Evolutionary conservation across 2,113 vertebrate genomes (phyloP).

Genomic region (Halcyon malimbica): DNA sequence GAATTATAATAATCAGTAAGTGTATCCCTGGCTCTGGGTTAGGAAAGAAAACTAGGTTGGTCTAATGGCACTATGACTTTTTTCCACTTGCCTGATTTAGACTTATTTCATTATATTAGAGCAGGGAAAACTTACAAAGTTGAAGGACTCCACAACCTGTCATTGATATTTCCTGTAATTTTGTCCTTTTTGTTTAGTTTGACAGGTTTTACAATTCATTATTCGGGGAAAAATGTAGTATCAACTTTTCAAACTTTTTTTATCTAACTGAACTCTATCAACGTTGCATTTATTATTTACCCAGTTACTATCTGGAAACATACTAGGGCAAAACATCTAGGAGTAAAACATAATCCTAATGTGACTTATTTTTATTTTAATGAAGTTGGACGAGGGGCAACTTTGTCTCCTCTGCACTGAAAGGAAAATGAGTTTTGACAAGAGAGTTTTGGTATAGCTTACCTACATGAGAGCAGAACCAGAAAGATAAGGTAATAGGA

Average conservation of each 20-base stretch:
- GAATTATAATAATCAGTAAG: not conserved
- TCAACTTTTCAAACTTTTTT: not conserved
- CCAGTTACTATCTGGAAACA: not conserved
- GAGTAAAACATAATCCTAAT: not conserved
- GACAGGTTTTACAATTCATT: not conserved
- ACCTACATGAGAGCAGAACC: not conserved
- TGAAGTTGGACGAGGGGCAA: not conserved
- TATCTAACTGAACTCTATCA: not conserved
- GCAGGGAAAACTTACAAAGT: not conserved
- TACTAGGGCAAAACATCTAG: not conserved
- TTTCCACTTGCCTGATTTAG: not conserved
- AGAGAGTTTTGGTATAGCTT: not conserved
- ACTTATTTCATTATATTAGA: not conserved
- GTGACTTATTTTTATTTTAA: not conserved
- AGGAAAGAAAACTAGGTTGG: not conserved
- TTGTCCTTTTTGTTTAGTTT: not conserved
- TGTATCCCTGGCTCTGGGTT: not conserved
- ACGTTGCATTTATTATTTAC: not conserved
- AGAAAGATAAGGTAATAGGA: not conserved
- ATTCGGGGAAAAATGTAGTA: not conserved
- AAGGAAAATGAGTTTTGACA: not conserved
- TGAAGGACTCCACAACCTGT: not conserved
- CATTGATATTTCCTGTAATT: not conserved
- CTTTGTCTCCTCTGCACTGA: not conserved
- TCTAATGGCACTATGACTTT: not conserved